Percentiles rank a stretch among this genome's conserved stretches.
Conservation (phyloP, 30 jellyfish, hydroid and myxozoan species). For the Haliclystus octoradiatus region DNA sequence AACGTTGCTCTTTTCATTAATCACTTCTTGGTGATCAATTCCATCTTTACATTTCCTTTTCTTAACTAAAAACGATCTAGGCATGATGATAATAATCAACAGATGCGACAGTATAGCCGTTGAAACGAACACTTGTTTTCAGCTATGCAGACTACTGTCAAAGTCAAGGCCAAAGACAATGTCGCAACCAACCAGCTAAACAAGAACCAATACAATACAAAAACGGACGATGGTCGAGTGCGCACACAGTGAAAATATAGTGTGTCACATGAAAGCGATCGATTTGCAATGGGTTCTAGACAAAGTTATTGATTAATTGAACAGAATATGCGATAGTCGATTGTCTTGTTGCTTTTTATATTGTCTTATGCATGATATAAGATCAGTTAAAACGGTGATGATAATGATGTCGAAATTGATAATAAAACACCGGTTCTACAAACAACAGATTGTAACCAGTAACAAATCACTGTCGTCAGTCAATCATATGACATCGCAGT, state of each 20-base stretch:
- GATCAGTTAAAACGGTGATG: too few relatives aligned
- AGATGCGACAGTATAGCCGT: background rate
- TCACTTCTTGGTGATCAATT: background rate
- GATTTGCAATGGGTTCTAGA: too few relatives aligned
- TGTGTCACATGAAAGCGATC: too few relatives aligned
- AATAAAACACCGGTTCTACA: too few relatives aligned
- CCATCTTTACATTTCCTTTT: background rate
- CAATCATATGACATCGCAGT: too few relatives aligned
- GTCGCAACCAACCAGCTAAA: background rate
- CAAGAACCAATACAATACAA: background rate
- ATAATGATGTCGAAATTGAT: too few relatives aligned
- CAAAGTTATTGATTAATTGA: too few relatives aligned
- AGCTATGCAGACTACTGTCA: background rate
- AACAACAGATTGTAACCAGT: too few relatives aligned
- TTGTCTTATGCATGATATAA: too few relatives aligned
- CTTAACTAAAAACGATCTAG: background rate
- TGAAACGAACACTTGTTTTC: background rate
- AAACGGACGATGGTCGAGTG: background rate
- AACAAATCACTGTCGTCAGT: too few relatives aligned
- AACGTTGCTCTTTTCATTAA: background rate
- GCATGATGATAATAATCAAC: background rate
- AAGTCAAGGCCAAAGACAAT: background rate
- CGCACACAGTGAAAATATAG: constrained; percentile 1
- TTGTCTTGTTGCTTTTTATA: too few relatives aligned
- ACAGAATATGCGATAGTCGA: too few relatives aligned